These are phyloP conservation scores for Emys orbicularis DNA, from an alignment of 2,797 vertebrate species.

Conservation along the genomic window DNA sequence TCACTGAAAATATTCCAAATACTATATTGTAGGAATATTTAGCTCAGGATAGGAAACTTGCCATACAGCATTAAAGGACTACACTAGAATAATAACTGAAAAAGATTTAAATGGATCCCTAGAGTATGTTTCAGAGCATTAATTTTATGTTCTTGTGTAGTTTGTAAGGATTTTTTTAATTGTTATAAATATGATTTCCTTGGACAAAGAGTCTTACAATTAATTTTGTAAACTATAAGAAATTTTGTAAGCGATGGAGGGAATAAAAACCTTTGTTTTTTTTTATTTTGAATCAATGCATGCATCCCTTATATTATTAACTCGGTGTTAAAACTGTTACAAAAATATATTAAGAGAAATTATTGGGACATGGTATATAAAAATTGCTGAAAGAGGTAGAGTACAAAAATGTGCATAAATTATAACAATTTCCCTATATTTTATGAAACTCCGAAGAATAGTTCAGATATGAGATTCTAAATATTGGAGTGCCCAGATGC, in stretches of 20 bases:
- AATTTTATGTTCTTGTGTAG: not conserved
- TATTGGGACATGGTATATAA: not conserved
- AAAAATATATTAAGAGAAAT: not conserved
- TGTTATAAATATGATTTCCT: not conserved
- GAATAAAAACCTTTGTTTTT: not conserved
- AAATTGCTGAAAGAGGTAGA: conserved; percentile 48
- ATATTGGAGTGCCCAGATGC: conserved; percentile 9
- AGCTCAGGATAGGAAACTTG: not conserved
- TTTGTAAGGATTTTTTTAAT: not conserved
- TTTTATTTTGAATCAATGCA: not conserved
- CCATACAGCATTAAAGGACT: not conserved
- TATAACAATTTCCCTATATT: conserved; percentile 62
- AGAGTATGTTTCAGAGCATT: not conserved
- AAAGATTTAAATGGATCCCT: not conserved
- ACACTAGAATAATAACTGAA: not conserved
- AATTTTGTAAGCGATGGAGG: not conserved
- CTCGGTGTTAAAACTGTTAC: not conserved
- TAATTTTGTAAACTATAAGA: not conserved
- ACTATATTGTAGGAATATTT: not conserved
- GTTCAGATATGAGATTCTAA: conserved; percentile 48
- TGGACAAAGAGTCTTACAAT: not conserved
- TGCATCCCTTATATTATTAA: not conserved
- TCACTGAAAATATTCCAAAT: not conserved
- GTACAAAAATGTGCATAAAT: conserved; percentile 51
- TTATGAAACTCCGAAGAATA: conserved; percentile 11